Percentiles rank a stretch among this genome's conserved stretches.
These are phyloP conservation scores for Caiman crocodilus DNA, from an alignment of 2,797 vertebrate species.

Conservation along the genomic window DNA sequence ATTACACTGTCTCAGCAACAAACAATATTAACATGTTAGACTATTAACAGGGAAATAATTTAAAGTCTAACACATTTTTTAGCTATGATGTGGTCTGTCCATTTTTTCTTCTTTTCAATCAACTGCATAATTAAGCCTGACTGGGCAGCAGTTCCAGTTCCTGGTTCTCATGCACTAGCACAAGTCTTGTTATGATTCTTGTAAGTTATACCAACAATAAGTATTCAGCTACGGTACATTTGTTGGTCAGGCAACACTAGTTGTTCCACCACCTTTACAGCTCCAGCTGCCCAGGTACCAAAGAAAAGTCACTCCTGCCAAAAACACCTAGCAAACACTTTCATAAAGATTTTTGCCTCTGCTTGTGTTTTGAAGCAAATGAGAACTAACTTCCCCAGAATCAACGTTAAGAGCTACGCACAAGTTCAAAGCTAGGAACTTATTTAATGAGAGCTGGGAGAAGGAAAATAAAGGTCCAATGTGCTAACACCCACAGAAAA, in stretches of 20 bases:
- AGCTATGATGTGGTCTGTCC: neutral
- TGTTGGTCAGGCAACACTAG: neutral
- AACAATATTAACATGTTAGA: constrained; percentile 44
- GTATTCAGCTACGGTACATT: neutral
- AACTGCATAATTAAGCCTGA: neutral
- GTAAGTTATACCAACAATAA: neutral
- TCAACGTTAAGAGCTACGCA: neutral
- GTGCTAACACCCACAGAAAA: neutral
- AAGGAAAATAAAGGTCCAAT: neutral
- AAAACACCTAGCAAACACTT: neutral
- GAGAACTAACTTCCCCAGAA: neutral
- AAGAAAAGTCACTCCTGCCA: neutral
- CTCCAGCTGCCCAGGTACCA: neutral
- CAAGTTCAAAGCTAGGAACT: neutral
- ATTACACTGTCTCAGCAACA: constrained; percentile 34
- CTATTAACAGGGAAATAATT: neutral
- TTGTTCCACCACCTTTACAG: neutral
- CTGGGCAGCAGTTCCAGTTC: neutral
- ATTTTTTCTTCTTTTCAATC: neutral
- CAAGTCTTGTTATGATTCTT: neutral
- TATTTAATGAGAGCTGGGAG: neutral
- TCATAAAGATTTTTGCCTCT: too few species aligned
- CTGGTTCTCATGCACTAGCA: rapidly evolving
- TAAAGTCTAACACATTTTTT: neutral
- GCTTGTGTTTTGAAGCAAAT: too few species aligned